Base-by-base conservation (phyloP, 2,113 vertebrate species). In the Archilochus colubris region DNA sequence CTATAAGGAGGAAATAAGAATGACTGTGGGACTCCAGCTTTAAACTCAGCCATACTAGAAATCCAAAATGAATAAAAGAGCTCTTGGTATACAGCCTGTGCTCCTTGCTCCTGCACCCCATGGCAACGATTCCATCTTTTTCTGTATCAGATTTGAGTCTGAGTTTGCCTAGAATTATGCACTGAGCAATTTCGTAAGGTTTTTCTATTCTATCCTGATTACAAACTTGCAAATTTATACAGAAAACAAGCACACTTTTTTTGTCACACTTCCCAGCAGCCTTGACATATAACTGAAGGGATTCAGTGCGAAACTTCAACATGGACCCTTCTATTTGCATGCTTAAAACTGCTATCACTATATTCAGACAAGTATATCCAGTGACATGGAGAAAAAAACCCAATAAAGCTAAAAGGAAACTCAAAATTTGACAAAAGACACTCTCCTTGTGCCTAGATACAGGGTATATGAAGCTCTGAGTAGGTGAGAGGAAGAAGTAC, bases 301-400 rank as follows among this genome's bases (percentile, higher is more conserved):
- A 70, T 94, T 85, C 44, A 68, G 64, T 25, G 67, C 43, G 50
- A 57, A 93, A 25, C 75, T 59, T 84, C 81, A 88, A 43, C 10
- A 36, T 3, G 1, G 66, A 86, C 75, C 62, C 74, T 94, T 72
- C 59, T 82, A 86, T 93, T 90, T 83, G 36, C 48, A 13, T 80
- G 27, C 78, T 91, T 95, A 69, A 55, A 92, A 88, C 75, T 92
- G 92, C 82, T 63, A 40, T 80, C 88, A 67, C 77, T 90, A 43
- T 50, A 88, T 63, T 84, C 68, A 80, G 48, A 55, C 61, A 92
- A 96, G 72, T 86, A 63, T 31, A 33, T 72, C 62, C 58, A 69
- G 64, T 54, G 68, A 94, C 54, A 59, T 5, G 9, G 51, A 93
- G 40, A 12, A 80, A 91, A 82, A 91, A 84, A 85, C 57, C 10